Percentiles rank a stretch among this genome's conserved stretches.
These are phyloP conservation scores for Rhineura floridana DNA, from an alignment of 2,113 vertebrate species.

Conservation along the genomic window DNA sequence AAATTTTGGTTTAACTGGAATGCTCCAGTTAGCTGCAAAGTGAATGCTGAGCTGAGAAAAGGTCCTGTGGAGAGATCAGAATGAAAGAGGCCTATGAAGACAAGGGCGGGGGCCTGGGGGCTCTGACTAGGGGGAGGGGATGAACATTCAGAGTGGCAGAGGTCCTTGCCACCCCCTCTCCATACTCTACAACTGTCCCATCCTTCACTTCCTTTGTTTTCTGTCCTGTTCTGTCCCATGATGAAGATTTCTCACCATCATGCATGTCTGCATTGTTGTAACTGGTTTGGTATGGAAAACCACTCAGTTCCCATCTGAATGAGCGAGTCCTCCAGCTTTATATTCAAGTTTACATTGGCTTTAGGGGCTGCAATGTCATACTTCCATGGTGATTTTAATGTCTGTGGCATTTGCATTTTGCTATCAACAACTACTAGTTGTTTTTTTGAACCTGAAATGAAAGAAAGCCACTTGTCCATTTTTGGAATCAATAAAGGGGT, in stretches of 20 bases:
- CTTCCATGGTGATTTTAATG: not conserved
- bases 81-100: not conserved
- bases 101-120: not conserved
- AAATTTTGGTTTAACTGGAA: not conserved
- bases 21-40: too few relatives aligned
- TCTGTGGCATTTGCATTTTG: not conserved
- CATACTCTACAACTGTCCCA: not conserved
- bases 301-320: not conserved
- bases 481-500: too few relatives aligned
- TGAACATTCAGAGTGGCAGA: not conserved
- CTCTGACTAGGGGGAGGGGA: not conserved
- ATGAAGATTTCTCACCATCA: not conserved
- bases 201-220: not conserved
- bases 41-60: too few relatives aligned
- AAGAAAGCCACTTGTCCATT: not conserved
- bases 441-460: not conserved
- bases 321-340: too few relatives aligned
- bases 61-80: too few relatives aligned
- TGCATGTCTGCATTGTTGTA: not conserved
- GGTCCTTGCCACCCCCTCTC: not conserved
- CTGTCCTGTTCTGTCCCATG: not conserved
- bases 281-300: too few relatives aligned
- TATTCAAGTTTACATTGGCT: too few relatives aligned
- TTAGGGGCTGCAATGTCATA: not conserved
- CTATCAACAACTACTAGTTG: not conserved